A percentile compares a stretch with the other conserved stretches of the same genome.
These are phyloP conservation scores for Porphyrio hochstetteri DNA, from an alignment of 2,113 vertebrate genomes.

Conservation along the genomic window DNA sequence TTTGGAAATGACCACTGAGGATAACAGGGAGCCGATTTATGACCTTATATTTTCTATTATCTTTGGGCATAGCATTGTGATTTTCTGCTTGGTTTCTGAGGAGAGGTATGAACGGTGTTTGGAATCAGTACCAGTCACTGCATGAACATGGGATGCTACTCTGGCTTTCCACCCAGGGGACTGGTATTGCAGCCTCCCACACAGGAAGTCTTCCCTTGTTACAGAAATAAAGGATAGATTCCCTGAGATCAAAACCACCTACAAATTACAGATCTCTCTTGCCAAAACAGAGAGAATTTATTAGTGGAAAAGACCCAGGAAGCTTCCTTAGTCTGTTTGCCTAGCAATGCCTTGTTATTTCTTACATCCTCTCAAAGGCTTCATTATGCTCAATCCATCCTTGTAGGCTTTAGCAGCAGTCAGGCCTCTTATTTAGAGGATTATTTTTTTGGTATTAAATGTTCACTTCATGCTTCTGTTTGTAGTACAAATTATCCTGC, in stretches of 20 bases:
- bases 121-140: neutral
- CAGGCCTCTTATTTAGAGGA: neutral
- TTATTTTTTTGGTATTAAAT: slow-evolving; percentile 12
- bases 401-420: neutral
- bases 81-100: slow-evolving; percentile 30
- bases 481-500: neutral
- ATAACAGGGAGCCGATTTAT: neutral
- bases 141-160: neutral
- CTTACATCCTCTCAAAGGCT: neutral
- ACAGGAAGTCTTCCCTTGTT: neutral
- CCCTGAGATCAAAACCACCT: neutral
- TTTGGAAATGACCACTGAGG: neutral
- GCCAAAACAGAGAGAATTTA: slow-evolving; percentile 2
- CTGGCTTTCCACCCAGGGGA: neutral
- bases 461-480: neutral
- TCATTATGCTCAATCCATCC: neutral
- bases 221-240: neutral
- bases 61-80: neutral
- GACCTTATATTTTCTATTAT: slow-evolving; percentile 4
- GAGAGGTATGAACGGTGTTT: neutral
- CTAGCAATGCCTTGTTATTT: slow-evolving; percentile 21
- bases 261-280: neutral
- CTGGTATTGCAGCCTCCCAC: neutral
- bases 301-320: slow-evolving; percentile 7
- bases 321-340: neutral